Evolutionary conservation across 2,113 vertebrate genomes (phyloP), one percentile per base, ranked within the genome.

Genomic region (Rhombomys opimus): DNA sequence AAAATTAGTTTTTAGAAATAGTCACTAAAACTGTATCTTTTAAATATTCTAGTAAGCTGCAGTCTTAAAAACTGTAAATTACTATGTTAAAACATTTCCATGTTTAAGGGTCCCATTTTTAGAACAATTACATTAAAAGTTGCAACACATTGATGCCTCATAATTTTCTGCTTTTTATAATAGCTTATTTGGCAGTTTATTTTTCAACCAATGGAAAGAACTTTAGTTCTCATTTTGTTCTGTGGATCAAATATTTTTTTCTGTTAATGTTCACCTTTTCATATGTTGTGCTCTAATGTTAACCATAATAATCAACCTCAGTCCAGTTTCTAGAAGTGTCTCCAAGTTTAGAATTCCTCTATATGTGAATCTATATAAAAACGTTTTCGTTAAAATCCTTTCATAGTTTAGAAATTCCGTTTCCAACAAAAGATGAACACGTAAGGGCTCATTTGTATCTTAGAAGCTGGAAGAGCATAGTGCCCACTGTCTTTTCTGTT

Each of bases 1-100:
- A 97, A 95, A 87, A 91, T 61, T 73, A 84, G 18, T 92, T n/a
- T 96, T 93, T 94, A 89, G 41, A 92, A 96, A 76, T 92, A 91
- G 22, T 93, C 30, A 75, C 35, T 94, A 94, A 72, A 27, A 75
- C 25, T n/a, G 0, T 73, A 75, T 81, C 67, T 90, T 88, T 90
- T 88, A 94, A 92, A 85, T 77, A 46, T 17, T 38, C 80, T 90
- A 50, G 73, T 95, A 94, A 73, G 18, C 1, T 8, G 72, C n/a
- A 27, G 15, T 76, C 76, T 78, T 84, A 90, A 94, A 87, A 38
- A 18, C 89, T 63, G 41, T 84, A 41, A 84, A 41, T 41, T 41
- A 63, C n/a, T 41, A 27, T 63, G 7, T 63, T 84, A 17, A 84
- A 63, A 84, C 59, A 84, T 63, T 41, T 84, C 13, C 54, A 70